phyloP scores from a whole-genome alignment of 2,888 invertebrate species.

The Drosophila leonis region DNA sequence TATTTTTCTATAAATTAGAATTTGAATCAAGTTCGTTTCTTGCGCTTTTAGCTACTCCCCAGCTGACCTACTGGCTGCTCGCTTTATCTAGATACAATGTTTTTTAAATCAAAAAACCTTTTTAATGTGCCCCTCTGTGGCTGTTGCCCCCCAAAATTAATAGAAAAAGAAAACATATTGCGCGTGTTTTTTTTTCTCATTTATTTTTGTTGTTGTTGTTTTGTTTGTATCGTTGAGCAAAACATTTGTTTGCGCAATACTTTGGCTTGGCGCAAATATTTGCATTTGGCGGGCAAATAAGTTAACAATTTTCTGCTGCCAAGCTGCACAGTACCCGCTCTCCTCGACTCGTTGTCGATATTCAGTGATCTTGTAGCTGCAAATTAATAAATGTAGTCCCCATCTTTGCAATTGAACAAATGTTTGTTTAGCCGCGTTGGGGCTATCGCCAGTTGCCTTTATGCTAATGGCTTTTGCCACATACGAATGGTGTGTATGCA shows the following conservation, averaged over 20 bases:
- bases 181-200: conserved; percentile 7
- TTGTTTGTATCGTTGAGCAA: conserved; percentile 45
- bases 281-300: conserved; percentile 64
- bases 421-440: conserved; percentile 37
- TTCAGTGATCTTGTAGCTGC: conserved; percentile 75
- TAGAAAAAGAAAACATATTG: conserved; percentile 22
- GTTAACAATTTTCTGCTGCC: conserved; percentile 40
- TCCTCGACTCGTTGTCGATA: conserved; percentile 45
- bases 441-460: conserved; percentile 28
- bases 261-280: conserved; percentile 71
- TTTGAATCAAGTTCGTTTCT: neutral
- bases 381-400: conserved; percentile 73
- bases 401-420: conserved; percentile 48
- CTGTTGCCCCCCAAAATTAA: conserved; percentile 17
- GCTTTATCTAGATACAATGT: neutral
- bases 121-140: conserved; percentile 16
- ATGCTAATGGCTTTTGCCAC: conserved; percentile 29
- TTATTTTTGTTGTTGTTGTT: conserved; percentile 1
- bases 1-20: neutral
- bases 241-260: conserved; percentile 64
- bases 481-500: too few species aligned
- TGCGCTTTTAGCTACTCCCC: neutral
- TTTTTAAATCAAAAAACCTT: neutral
- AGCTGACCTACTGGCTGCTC: neutral
- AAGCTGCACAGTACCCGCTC: neutral